These are phyloP conservation scores for Bombus balteatus DNA, from an alignment of 1,140 invertebrate species.

Conservation along the genomic window DNA sequence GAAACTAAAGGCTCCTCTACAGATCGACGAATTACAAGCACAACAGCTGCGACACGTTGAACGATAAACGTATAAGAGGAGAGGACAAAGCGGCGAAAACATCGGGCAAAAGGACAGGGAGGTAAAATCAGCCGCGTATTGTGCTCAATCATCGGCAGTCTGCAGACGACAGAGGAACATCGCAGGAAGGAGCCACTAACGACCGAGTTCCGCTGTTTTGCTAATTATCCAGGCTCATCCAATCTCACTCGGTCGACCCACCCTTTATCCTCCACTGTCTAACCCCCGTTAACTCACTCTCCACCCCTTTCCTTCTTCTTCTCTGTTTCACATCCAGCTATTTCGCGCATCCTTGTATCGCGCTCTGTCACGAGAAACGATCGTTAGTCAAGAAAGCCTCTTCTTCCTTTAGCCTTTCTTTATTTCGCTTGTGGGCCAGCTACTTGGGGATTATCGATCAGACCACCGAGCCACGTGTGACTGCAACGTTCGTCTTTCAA, in stretches of 20 bases:
- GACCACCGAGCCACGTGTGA: slow-evolving; percentile 57
- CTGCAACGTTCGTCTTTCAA: slow-evolving; percentile 32
- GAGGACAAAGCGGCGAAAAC: background rate
- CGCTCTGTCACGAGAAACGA: slow-evolving; percentile 65
- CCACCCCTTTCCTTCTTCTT: background rate
- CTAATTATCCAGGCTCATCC: slow-evolving; percentile 73
- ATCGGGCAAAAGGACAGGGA: background rate
- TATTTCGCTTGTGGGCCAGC: slow-evolving; percentile 16
- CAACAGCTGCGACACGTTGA: background rate
- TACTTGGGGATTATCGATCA: slow-evolving; percentile 60
- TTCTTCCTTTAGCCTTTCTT: background rate
- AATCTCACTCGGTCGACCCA: slow-evolving; percentile 46
- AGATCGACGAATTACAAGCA: background rate
- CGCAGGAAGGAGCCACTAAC: slow-evolving; percentile 68
- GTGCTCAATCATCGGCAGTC: slow-evolving; percentile 51
- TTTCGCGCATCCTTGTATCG: slow-evolving; percentile 58
- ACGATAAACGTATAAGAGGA: background rate
- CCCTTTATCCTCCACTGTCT: slow-evolving; percentile 35
- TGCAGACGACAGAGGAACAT: slow-evolving; percentile 62
- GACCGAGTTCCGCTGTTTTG: slow-evolving; percentile 74
- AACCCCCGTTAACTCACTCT: slow-evolving; percentile 18
- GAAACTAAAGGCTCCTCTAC: too few relatives aligned
- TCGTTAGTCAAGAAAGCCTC: slow-evolving; percentile 70
- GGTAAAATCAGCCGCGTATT: slow-evolving; percentile 24
- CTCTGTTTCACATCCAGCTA: slow-evolving; percentile 38